Conservation (phyloP, 2,888 invertebrate species). For the Seira sanloemensis region DNA sequence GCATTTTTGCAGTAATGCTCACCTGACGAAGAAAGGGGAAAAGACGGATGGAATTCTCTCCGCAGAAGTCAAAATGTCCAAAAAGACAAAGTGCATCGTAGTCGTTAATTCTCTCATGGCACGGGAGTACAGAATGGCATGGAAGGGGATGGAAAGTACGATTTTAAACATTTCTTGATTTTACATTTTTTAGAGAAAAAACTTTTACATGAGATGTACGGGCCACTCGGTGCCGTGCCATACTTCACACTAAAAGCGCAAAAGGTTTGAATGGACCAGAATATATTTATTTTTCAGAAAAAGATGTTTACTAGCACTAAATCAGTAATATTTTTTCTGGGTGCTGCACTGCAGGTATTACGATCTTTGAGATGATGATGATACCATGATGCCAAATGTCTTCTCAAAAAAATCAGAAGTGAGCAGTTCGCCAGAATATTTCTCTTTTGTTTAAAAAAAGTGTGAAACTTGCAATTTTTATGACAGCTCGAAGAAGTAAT, state of each 20-base stretch:
- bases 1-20: slow-evolving; percentile 7
- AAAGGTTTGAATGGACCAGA: background rate
- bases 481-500: slow-evolving; percentile 61
- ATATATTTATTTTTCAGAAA: no score
- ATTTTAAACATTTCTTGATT: background rate
- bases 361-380: background rate
- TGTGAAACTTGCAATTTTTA: slow-evolving; percentile 62
- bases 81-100: slow-evolving; percentile 9
- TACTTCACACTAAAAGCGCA: background rate
- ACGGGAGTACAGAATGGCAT: background rate
- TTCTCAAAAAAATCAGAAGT: slow-evolving; percentile 37
- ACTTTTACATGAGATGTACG: no score
- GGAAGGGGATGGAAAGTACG: background rate
- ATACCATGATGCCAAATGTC: slow-evolving; percentile 40
- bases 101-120: background rate
- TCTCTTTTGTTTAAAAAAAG: slow-evolving; percentile 43
- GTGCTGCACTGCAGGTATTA: background rate
- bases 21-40: background rate
- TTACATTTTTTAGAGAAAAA: background rate
- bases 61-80: slow-evolving; percentile 16
- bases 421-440: slow-evolving; percentile 16
- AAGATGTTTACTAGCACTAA: slow-evolving; percentile 13
- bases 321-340: slow-evolving; percentile 8
- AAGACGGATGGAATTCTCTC: slow-evolving; percentile 12
- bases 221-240: background rate